Percentiles rank a stretch among this genome's conserved stretches.
Conservation (phyloP, 2,797 vertebrate genomes). For the Dendrocincla tyrannina region DNA sequence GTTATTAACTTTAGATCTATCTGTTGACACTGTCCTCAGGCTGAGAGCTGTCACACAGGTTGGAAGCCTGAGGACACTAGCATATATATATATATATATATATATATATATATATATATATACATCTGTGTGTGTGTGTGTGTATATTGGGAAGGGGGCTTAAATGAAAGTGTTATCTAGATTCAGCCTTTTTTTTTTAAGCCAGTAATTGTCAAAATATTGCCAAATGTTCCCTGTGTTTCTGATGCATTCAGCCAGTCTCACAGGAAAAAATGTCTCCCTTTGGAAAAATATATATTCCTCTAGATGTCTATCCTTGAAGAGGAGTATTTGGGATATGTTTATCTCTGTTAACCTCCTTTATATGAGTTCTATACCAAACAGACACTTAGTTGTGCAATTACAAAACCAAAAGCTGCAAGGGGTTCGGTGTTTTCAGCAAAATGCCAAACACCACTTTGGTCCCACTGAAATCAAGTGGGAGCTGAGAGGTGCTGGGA, state of each 20-base stretch:
- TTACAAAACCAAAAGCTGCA: constrained; percentile 3
- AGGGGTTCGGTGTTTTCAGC: background rate
- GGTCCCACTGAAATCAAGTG: background rate
- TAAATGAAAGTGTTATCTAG: constrained; percentile 5
- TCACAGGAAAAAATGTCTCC: background rate
- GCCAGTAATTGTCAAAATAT: constrained; percentile 12
- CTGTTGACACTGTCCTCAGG: background rate
- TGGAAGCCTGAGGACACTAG: background rate
- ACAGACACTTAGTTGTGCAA: background rate
- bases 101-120: background rate
- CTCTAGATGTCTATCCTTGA: background rate
- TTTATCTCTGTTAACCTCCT: background rate
- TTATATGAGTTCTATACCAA: background rate
- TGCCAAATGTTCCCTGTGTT: background rate
- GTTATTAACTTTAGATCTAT: background rate
- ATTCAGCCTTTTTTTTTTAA: background rate
- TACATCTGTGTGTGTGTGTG: background rate
- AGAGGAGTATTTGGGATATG: background rate
- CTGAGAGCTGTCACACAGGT: background rate
- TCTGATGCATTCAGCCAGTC: background rate
- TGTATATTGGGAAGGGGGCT: background rate
- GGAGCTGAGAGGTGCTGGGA: background rate
- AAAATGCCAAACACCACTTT: background rate
- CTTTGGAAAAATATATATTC: background rate
- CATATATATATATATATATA: background rate